phyloP scores from a whole-genome alignment of 2,797 vertebrate genomes.

The Peromyscus aztecus region DNA sequence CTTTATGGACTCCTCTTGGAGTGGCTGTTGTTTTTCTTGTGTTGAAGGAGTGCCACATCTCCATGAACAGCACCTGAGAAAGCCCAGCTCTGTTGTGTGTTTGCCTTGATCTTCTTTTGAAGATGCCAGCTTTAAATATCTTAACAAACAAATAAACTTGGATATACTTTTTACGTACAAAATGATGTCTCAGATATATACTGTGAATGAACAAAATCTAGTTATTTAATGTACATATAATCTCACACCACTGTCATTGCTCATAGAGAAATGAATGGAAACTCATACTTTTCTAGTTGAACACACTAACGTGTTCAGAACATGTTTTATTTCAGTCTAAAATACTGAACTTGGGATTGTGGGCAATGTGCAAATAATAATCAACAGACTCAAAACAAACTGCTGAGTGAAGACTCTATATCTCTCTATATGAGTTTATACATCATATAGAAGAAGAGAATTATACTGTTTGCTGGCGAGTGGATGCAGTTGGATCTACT shows the following conservation, averaged over 20 bases:
- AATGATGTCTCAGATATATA: background rate
- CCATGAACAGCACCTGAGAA: background rate
- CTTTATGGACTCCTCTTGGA: background rate
- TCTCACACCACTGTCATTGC: background rate
- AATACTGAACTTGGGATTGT: background rate
- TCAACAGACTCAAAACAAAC: constrained; percentile 6
- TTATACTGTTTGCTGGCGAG: background rate
- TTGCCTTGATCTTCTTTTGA: background rate
- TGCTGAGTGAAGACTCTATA: background rate
- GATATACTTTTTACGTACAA: background rate
- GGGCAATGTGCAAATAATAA: background rate
- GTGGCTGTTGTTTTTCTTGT: background rate
- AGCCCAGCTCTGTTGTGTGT: background rate
- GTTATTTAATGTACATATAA: background rate
- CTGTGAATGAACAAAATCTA: background rate
- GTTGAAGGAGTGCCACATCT: background rate
- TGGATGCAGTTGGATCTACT: background rate
- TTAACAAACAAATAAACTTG: background rate
- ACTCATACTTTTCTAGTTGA: background rate
- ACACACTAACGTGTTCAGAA: background rate
- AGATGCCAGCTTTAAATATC: background rate
- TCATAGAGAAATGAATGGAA: background rate
- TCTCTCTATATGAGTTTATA: too few relatives aligned
- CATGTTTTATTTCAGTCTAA: background rate
- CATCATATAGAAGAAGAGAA: background rate